phyloP scores from a whole-genome alignment of 2,113 vertebrate genomes.

The Dolichallabes microphthalmus region DNA sequence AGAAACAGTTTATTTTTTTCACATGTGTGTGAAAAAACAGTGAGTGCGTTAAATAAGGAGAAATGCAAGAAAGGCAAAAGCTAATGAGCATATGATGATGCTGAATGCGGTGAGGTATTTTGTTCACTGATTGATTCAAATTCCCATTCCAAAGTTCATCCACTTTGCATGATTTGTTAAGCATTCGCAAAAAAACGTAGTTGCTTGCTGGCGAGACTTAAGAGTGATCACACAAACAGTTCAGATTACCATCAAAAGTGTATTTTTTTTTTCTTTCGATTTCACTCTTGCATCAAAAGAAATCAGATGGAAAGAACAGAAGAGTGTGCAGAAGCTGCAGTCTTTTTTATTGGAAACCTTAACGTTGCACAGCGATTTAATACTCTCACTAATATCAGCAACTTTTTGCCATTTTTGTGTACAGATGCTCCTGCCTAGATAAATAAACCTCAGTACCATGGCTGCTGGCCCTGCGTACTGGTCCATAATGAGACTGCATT shows the following conservation, averaged over 20 bases:
- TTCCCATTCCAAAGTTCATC: slow-evolving; percentile 23
- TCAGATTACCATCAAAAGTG: slow-evolving; percentile 30
- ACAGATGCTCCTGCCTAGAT: slow-evolving; percentile 65
- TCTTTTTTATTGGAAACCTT: slow-evolving; percentile 69
- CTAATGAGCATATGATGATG: not conserved
- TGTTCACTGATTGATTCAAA: slow-evolving; percentile 3
- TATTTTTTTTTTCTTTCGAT: slow-evolving; percentile 31
- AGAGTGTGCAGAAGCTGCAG: slow-evolving; percentile 52
- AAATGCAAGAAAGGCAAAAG: not conserved
- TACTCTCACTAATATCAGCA: slow-evolving; percentile 68
- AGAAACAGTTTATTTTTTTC: slow-evolving; percentile 13
- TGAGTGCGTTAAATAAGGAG: not conserved
- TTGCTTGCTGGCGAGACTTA: not conserved
- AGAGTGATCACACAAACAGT: slow-evolving; percentile 33
- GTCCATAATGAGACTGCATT: slow-evolving; percentile 57
- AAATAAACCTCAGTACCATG: slow-evolving; percentile 70
- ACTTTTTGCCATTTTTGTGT: slow-evolving; percentile 64
- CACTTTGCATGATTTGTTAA: slow-evolving; percentile 22
- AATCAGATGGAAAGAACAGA: slow-evolving; percentile 25
- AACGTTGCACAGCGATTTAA: slow-evolving; percentile 65
- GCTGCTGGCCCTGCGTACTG: slow-evolving; percentile 54
- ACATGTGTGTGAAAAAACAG: not conserved
- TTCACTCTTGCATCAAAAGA: slow-evolving; percentile 35
- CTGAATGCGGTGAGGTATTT: slow-evolving; percentile 6
- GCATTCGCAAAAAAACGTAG: slow-evolving; percentile 24